Evolutionary conservation across 1,140 invertebrate genomes (phyloP).

Genomic region (Vanessa atalanta): DNA sequence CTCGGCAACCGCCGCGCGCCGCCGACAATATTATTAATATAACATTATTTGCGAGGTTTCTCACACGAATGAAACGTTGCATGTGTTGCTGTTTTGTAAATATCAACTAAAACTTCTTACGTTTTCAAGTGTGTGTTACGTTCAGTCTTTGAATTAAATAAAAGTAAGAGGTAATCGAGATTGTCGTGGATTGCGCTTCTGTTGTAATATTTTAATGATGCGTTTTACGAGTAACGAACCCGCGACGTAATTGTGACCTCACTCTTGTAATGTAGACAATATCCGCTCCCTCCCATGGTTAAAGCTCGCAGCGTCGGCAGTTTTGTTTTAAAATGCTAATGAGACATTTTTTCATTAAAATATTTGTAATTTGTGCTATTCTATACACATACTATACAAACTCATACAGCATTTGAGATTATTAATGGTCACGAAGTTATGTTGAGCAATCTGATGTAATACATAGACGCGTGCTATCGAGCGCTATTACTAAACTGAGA

Average conservation of each 20-base stretch:
- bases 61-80: conserved; percentile 42
- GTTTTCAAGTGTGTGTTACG: not conserved
- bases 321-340: no score
- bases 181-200: conserved; percentile 25
- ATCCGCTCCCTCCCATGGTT: conserved; percentile 16
- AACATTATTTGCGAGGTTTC: conserved; percentile 51
- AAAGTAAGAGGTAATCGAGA: conserved; percentile 14
- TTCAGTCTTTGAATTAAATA: not conserved
- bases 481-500: conserved; percentile 32
- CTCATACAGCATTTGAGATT: no score
- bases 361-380: no score
- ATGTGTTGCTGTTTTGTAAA: conserved; percentile 29
- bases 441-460: conserved; percentile 25
- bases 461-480: conserved; percentile 29
- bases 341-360: not conserved
- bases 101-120: conserved; percentile 12
- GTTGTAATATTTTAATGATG: conserved; percentile 58
- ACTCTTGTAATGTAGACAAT: conserved; percentile 33
- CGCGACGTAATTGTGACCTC: conserved; percentile 39
- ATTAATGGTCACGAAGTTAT: not conserved
- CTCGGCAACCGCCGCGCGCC: conserved; percentile 61
- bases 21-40: conserved; percentile 31
- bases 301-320: no score
- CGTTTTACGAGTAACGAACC: conserved; percentile 42
- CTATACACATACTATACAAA: no score